Conservation (phyloP, 1,140 invertebrate genomes). For the Protaetia brevitarsis region DNA sequence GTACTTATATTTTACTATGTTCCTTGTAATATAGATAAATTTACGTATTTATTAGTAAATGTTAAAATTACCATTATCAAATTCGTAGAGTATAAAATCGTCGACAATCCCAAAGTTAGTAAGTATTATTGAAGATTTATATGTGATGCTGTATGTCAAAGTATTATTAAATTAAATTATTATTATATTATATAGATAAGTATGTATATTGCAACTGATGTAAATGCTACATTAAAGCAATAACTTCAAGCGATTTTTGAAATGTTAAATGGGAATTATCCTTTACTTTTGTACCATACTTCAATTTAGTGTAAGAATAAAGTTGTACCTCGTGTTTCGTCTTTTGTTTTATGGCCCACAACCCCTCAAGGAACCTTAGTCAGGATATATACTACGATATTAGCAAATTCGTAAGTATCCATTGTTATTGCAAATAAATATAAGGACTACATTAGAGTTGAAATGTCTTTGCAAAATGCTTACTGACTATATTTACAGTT, state of each 20-base stretch:
- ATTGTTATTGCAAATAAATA: too few species aligned
- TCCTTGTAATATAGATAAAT: background rate
- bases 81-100: background rate
- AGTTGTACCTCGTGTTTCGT: background rate
- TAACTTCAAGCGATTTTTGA: slow-evolving; percentile 3
- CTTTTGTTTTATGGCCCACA: background rate
- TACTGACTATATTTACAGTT: too few species aligned
- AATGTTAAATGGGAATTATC: background rate
- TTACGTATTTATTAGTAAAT: background rate
- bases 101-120: slow-evolving; percentile 12
- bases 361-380: too few species aligned
- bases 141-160: slow-evolving; percentile 8
- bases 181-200: too few species aligned
- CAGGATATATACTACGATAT: too few species aligned
- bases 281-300: slow-evolving; percentile 12
- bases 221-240: slow-evolving; percentile 8
- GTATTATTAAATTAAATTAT: background rate
- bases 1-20: slow-evolving; percentile 5
- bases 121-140: slow-evolving; percentile 8
- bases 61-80: background rate
- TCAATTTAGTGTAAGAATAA: slow-evolving; percentile 14
- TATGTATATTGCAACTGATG: too few species aligned
- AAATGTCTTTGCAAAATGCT: too few species aligned
- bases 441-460: too few species aligned
- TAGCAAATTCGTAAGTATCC: too few species aligned